Conservation (phyloP, 2,888 invertebrate species). For the Dryococelus australis region DNA sequence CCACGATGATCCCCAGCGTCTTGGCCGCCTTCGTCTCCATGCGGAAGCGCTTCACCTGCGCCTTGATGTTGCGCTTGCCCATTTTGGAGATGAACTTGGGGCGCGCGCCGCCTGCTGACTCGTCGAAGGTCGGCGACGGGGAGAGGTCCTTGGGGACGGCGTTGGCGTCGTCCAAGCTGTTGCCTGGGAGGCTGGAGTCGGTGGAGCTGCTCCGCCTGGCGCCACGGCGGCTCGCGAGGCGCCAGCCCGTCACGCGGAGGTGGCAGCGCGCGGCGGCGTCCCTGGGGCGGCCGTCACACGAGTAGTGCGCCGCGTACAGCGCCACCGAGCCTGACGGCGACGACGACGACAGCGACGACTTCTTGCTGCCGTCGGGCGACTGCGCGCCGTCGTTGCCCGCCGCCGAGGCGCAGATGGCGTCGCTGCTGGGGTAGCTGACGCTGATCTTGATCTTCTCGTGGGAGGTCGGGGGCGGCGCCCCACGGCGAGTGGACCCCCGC, state of each 20-base stretch:
- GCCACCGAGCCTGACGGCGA: constrained; percentile 35
- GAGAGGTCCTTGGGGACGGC: constrained; percentile 49
- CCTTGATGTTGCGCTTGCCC: constrained; percentile 90
- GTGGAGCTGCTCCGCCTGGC: constrained; percentile 62
- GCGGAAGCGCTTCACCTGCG: constrained; percentile 84
- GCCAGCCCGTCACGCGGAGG: constrained; percentile 51
- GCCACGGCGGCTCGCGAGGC: constrained; percentile 58
- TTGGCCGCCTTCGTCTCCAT: constrained; percentile 98
- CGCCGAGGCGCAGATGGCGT: constrained; percentile 39
- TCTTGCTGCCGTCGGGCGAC: constrained; percentile 43
- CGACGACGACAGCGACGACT: constrained; percentile 40
- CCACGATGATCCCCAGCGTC: constrained; percentile 95
- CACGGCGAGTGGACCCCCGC: constrained; percentile 63
- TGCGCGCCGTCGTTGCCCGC: constrained; percentile 44
- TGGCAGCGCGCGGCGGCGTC: constrained; percentile 36
- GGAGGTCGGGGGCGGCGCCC: constrained; percentile 47
- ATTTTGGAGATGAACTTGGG: constrained; percentile 68
- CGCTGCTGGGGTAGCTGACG: constrained; percentile 73
- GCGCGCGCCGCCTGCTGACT: constrained; percentile 50
- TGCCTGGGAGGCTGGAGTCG: constrained; percentile 51
- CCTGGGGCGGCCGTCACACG: neutral
- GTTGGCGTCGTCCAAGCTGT: constrained; percentile 18
- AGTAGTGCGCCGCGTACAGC: constrained; percentile 33
- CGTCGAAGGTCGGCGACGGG: constrained; percentile 53
- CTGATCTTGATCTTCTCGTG: constrained; percentile 87